These are phyloP conservation scores for Manis crassicaudata DNA, from an alignment of 2,797 vertebrate species.

Conservation along the genomic window DNA sequence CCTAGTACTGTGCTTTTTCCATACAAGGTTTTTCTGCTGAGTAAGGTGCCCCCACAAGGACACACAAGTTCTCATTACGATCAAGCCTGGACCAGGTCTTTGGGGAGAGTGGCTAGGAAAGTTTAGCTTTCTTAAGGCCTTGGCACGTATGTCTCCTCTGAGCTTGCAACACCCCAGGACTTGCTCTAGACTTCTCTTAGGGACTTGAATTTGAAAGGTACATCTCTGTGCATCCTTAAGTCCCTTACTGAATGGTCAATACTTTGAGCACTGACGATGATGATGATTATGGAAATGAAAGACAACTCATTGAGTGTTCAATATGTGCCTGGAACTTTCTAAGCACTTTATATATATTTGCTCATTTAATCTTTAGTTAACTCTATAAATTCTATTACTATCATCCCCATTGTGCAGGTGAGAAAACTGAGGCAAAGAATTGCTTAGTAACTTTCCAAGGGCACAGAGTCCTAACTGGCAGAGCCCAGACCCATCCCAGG, in stretches of 20 bases:
- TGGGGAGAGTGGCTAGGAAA: not conserved
- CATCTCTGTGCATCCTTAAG: not conserved
- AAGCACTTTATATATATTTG: not conserved
- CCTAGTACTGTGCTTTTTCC: not conserved
- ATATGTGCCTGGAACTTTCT: not conserved
- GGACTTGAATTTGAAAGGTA: not conserved
- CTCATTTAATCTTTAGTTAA: not conserved
- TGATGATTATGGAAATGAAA: not conserved
- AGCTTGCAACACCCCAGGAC: not conserved
- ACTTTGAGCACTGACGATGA: not conserved
- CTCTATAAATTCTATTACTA: not conserved
- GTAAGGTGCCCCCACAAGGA: not conserved
- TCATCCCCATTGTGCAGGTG: not conserved
- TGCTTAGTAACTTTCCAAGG: not conserved
- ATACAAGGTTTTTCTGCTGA: not conserved
- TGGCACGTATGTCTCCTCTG: not conserved
- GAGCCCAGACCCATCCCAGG: not conserved
- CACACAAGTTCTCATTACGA: not conserved
- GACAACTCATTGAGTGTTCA: not conserved
- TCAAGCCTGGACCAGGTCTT: not conserved
- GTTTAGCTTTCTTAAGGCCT: not conserved
- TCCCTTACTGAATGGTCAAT: not conserved
- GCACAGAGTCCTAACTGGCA: not conserved
- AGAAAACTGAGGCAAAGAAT: slow-evolving; percentile 19
- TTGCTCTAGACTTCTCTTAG: not conserved